Conservation (phyloP, 2,113 vertebrate genomes). For the Nyctereutes procyonoides region DNA sequence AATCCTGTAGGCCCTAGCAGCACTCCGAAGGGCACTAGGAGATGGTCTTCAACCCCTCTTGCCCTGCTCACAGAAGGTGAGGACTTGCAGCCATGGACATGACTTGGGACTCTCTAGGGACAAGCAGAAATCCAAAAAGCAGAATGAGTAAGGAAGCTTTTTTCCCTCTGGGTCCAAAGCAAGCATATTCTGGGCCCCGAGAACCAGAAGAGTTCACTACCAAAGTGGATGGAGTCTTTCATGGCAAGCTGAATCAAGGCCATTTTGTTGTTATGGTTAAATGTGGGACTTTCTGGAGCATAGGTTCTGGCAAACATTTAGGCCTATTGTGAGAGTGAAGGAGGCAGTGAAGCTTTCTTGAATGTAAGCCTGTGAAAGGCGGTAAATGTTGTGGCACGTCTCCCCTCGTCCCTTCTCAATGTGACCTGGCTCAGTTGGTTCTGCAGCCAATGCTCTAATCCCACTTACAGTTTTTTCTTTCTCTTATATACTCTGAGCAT, state of each 20-base stretch:
- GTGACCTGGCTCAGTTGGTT: slow-evolving; percentile 30
- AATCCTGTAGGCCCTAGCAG: neutral
- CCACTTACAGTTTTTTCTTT: neutral
- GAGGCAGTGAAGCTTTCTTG: neutral
- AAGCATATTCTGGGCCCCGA: neutral
- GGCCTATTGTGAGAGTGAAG: slow-evolving; percentile 44
- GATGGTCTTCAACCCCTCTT: neutral
- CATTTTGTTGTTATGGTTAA: slow-evolving; percentile 1
- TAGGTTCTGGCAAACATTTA: slow-evolving; percentile 42
- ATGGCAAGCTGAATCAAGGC: neutral
- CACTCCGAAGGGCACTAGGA: neutral
- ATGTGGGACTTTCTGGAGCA: neutral
- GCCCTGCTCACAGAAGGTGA: neutral
- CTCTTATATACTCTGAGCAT: neutral
- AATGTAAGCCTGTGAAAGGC: neutral
- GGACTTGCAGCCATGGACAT: neutral
- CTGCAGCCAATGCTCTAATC: neutral
- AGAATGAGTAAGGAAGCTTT: neutral
- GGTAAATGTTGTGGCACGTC: neutral
- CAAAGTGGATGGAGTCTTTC: slow-evolving; percentile 44
- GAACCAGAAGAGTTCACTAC: slow-evolving; percentile 23
- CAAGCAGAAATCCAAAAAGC: slow-evolving; percentile 22
- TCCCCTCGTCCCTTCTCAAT: neutral
- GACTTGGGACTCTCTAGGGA: slow-evolving; percentile 7
- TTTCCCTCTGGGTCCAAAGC: neutral